Evolutionary conservation across 2,797 vertebrate genomes (phyloP).

Genomic region (Pterois miles): DNA sequence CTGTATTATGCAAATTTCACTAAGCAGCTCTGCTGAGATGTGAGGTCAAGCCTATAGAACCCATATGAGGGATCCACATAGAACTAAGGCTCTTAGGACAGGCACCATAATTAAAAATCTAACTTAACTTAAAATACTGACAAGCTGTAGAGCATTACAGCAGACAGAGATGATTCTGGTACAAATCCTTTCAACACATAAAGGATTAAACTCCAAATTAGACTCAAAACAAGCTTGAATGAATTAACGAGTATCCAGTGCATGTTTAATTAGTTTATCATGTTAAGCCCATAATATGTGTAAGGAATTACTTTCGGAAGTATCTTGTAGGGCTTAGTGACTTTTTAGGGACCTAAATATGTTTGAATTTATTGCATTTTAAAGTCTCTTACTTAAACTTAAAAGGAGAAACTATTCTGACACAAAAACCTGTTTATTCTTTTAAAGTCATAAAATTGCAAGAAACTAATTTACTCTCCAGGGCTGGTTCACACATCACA

Average conservation of each 20-base stretch:
- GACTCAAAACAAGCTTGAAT: slow-evolving; percentile 25
- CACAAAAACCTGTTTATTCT: too few species aligned
- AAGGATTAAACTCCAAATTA: slow-evolving; percentile 27
- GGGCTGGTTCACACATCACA: too few species aligned
- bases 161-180: background rate
- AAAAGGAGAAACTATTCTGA: too few species aligned
- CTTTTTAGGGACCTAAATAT: background rate
- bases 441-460: too few species aligned
- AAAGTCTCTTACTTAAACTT: background rate
- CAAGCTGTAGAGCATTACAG: background rate
- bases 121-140: background rate
- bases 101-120: background rate
- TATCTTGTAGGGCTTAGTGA: background rate
- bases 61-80: slow-evolving; percentile 4
- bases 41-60: slow-evolving; percentile 8
- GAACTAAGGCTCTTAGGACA: background rate
- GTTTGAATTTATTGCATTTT: background rate
- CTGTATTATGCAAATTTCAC: slow-evolving; percentile 28
- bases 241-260: slow-evolving; percentile 1
- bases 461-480: too few species aligned
- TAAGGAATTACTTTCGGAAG: background rate
- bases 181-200: slow-evolving; percentile 26
- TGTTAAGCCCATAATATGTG: slow-evolving; percentile 17
- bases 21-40: slow-evolving; percentile 13
- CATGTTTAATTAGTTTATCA: slow-evolving; percentile 29